A percentile compares a stretch with the other conserved stretches of the same genome.
Evolutionary conservation across 2,797 vertebrate genomes (phyloP).

Genomic region (Fratercula arctica): DNA sequence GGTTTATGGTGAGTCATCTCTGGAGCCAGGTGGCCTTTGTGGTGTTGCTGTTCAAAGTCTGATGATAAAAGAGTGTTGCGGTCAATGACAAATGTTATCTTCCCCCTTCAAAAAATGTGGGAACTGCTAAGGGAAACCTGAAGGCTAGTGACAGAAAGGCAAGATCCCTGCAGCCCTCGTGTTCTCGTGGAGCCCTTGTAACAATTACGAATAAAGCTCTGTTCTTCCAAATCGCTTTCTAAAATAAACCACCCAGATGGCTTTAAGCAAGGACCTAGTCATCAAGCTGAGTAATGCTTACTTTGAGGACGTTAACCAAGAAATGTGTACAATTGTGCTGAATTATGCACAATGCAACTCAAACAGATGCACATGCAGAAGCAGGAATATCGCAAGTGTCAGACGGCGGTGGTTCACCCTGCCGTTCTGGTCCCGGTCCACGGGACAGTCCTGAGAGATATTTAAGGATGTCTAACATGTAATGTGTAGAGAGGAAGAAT

Average conservation of each 20-base stretch:
- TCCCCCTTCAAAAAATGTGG: neutral
- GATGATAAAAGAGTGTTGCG: neutral
- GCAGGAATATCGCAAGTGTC: neutral
- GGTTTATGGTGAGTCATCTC: neutral
- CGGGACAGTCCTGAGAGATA: neutral
- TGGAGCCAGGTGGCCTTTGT: neutral
- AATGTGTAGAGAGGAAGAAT: neutral
- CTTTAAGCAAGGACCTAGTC: constrained; percentile 17
- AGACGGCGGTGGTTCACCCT: neutral
- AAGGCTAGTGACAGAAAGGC: neutral
- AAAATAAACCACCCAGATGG: constrained; percentile 56
- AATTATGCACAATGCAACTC: neutral
- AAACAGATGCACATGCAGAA: neutral
- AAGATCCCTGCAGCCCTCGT: neutral
- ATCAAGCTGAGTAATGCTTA: constrained; percentile 32
- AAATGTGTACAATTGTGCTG: neutral
- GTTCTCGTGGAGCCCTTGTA: rapidly evolving
- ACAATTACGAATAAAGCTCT: neutral
- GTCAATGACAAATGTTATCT: neutral
- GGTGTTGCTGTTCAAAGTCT: neutral
- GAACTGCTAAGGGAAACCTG: neutral
- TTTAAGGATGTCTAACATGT: neutral
- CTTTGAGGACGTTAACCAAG: neutral
- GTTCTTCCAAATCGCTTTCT: constrained; percentile 7
- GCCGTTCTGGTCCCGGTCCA: neutral